phyloP scores from a whole-genome alignment of 2,888 invertebrate species.

The Sinelater perroti region DNA sequence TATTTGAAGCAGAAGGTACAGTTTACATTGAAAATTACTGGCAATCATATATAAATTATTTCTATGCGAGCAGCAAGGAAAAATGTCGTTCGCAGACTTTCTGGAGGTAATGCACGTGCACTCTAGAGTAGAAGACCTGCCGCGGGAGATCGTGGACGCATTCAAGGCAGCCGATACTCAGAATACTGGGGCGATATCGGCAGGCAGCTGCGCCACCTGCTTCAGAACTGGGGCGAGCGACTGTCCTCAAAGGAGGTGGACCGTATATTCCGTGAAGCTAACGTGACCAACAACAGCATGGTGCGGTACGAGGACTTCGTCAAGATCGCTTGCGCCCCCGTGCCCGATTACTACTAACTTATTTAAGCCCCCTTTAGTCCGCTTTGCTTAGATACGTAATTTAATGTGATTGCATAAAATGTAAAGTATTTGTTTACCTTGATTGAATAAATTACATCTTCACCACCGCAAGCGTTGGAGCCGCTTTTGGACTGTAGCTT shows the following conservation, averaged over 20 bases:
- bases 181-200: slow-evolving; percentile 78
- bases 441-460: neutral
- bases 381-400: no score
- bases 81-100: slow-evolving; percentile 95
- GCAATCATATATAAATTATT: slow-evolving; percentile 9
- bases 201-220: slow-evolving; percentile 84
- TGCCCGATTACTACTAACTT: slow-evolving; percentile 87
- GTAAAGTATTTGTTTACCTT: neutral
- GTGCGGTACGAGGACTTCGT: slow-evolving; percentile 93
- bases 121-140: slow-evolving; percentile 82
- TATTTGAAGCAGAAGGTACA: slow-evolving; percentile 74
- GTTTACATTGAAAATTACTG: neutral
- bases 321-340: slow-evolving; percentile 90
- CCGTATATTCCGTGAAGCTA: slow-evolving; percentile 90
- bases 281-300: slow-evolving; percentile 79
- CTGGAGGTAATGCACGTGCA: slow-evolving; percentile 95
- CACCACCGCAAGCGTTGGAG: neutral
- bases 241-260: slow-evolving; percentile 81
- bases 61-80: slow-evolving; percentile 84
- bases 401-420: neutral
- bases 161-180: slow-evolving; percentile 86
- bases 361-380: no score
- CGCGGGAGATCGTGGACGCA: slow-evolving; percentile 86
- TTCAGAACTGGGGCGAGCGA: slow-evolving; percentile 93
- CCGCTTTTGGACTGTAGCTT: slow-evolving; percentile 2